phyloP scores from a whole-genome alignment of 2,113 vertebrate genomes.

The Romanogobio albipinnatus region DNA sequence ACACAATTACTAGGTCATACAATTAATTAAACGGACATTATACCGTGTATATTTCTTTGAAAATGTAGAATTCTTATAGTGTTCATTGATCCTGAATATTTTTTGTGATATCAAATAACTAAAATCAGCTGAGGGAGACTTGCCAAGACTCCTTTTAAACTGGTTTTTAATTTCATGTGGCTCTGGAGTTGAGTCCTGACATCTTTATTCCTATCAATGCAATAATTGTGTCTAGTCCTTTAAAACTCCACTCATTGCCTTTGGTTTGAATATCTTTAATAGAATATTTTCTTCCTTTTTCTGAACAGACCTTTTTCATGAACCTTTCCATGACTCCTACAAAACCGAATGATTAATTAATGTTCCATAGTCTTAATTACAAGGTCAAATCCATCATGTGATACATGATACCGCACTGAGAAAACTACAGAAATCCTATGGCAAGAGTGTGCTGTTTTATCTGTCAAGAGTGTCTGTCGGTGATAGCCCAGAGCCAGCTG shows the following conservation, averaged over 20 bases:
- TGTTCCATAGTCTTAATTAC: constrained; percentile 71
- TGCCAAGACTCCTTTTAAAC: constrained; percentile 17
- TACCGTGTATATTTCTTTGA: neutral
- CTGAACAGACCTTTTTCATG: neutral
- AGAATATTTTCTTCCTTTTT: neutral
- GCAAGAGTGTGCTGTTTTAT: constrained; percentile 72
- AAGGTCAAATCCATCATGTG: constrained; percentile 71
- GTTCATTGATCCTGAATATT: constrained; percentile 1
- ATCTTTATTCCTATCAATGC: neutral
- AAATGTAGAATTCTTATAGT: neutral
- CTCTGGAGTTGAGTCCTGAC: neutral
- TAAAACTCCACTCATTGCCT: neutral
- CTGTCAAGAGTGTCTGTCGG: constrained; percentile 74
- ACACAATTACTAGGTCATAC: neutral
- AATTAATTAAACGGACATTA: constrained; percentile 4
- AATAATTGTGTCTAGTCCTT: neutral
- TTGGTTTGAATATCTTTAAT: constrained; percentile 12
- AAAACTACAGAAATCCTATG: constrained; percentile 71
- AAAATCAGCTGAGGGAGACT: constrained; percentile 9
- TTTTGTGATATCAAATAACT: neutral
- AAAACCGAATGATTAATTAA: constrained; percentile 74
- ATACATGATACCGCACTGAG: constrained; percentile 67
- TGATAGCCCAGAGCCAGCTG: constrained; percentile 65
- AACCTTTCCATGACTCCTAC: constrained; percentile 33
- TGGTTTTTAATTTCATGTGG: neutral